phyloP scores from a whole-genome alignment of 2,888 invertebrate species.

The Spisula solida region DNA sequence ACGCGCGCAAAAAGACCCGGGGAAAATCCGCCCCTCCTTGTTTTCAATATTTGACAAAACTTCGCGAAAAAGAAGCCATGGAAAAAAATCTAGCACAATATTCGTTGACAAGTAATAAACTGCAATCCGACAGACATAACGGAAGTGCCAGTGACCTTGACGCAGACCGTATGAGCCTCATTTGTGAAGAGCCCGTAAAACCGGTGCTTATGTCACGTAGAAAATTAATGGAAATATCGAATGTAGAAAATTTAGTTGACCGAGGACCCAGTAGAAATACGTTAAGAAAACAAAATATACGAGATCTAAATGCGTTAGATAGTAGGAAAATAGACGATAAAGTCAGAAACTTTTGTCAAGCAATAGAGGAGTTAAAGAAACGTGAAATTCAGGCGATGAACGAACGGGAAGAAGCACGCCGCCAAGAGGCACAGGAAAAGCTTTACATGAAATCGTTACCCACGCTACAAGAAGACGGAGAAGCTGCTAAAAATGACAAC shows the following conservation, averaged over 20 bases:
- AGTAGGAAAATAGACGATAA: conserved; percentile 49
- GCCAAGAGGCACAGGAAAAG: conserved; percentile 53
- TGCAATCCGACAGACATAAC: conserved; percentile 28
- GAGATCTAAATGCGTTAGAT: conserved; percentile 45
- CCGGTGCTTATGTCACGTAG: conserved; percentile 75
- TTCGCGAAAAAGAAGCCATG: conserved; percentile 59
- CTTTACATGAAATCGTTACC: conserved; percentile 47
- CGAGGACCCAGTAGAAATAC: conserved; percentile 72
- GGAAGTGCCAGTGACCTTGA: conserved; percentile 40
- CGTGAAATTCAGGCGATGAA: conserved; percentile 49
- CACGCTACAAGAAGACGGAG: conserved; percentile 27
- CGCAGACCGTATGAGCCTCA: conserved; percentile 56
- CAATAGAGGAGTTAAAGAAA: conserved; percentile 57
- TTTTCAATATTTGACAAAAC: conserved; percentile 58
- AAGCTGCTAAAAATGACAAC: neutral
- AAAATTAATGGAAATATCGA: conserved; percentile 73
- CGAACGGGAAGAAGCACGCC: conserved; percentile 60
- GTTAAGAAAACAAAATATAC: conserved; percentile 52
- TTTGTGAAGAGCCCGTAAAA: conserved; percentile 72
- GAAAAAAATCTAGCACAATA: conserved; percentile 56
- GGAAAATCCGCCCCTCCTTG: conserved; percentile 68
- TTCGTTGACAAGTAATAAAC: conserved; percentile 45
- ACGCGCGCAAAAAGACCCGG: conserved; percentile 57
- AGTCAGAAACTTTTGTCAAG: conserved; percentile 63
- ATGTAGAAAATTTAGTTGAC: conserved; percentile 70